These are phyloP conservation scores for Panorpa germanica DNA, from an alignment of 2,888 invertebrate species.

Conservation along the genomic window DNA sequence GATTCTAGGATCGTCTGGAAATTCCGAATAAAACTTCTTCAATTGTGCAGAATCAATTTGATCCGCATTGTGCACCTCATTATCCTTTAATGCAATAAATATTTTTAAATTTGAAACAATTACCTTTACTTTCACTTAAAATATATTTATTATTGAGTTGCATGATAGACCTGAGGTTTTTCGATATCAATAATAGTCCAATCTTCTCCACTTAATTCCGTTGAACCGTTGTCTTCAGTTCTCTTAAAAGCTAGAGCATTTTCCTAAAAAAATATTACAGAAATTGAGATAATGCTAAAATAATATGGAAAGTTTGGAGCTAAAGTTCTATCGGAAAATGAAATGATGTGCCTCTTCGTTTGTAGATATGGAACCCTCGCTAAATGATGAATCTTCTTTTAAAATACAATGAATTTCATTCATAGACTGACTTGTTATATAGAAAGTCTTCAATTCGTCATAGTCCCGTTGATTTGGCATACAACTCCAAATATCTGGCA, in stretches of 20 bases:
- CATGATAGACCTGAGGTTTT: no score
- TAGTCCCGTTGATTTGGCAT: slow-evolving; percentile 80
- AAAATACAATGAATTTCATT: slow-evolving; percentile 50
- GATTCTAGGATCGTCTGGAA: slow-evolving; percentile 60
- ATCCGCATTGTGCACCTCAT: slow-evolving; percentile 33
- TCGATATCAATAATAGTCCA: no score
- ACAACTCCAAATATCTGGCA: slow-evolving; percentile 95
- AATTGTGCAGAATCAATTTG: slow-evolving; percentile 43
- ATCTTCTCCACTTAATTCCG: no score
- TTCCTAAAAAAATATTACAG: slow-evolving; percentile 2
- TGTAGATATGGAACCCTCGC: no score
- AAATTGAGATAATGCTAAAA: slow-evolving; percentile 7
- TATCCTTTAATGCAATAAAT: slow-evolving; percentile 29
- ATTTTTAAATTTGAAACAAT: no score
- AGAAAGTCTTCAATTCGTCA: slow-evolving; percentile 61
- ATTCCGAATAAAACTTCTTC: slow-evolving; percentile 51
- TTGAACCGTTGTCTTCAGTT: no score
- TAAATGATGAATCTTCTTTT: slow-evolving; percentile 27
- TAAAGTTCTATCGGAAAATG: not conserved
- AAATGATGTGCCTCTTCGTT: no score
- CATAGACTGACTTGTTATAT: no score
- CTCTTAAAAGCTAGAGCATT: no score
- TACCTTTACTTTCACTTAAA: no score
- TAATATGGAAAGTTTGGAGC: slow-evolving; percentile 9
- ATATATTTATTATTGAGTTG: no score